These are phyloP conservation scores for Pseudomyrmex dendroicus DNA, from an alignment of 1,140 invertebrate genomes.

Conservation along the genomic window DNA sequence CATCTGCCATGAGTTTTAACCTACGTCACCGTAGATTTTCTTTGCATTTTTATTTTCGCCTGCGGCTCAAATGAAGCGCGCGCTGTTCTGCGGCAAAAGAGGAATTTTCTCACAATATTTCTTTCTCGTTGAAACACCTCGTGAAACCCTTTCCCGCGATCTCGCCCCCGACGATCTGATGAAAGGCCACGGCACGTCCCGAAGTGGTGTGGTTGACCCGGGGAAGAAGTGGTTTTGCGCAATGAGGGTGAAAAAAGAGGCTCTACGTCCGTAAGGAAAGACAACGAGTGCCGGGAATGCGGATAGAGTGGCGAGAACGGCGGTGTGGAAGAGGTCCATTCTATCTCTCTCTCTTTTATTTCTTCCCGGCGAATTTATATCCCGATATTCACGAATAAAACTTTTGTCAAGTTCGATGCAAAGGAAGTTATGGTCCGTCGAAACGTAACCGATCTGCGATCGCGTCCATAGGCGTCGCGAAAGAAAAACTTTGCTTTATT, in stretches of 20 bases:
- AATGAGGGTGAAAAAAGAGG: slow-evolving; percentile 23
- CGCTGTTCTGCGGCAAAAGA: slow-evolving; percentile 13
- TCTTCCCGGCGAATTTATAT: background rate
- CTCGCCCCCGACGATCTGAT: slow-evolving; percentile 39
- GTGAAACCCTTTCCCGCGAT: slow-evolving; percentile 34
- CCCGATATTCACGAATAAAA: slow-evolving; percentile 46
- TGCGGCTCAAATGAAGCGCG: slow-evolving; percentile 30
- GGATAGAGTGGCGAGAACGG: background rate
- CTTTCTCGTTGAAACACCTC: slow-evolving; percentile 32
- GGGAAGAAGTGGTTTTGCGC: slow-evolving; percentile 41
- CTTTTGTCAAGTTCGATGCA: slow-evolving; percentile 47
- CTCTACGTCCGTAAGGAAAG: slow-evolving; percentile 20
- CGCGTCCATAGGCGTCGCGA: background rate
- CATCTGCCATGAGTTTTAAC: slow-evolving; percentile 17
- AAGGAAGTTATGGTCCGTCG: background rate
- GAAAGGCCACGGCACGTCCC: slow-evolving; percentile 52
- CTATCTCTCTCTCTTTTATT: background rate
- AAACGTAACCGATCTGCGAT: background rate
- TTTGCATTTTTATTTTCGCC: slow-evolving; percentile 21
- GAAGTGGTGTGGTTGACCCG: slow-evolving; percentile 12
- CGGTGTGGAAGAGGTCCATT: background rate
- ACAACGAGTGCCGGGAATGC: slow-evolving; percentile 10
- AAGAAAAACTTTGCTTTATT: background rate
- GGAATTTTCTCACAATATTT: slow-evolving; percentile 54
- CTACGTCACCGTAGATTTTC: background rate